These are phyloP conservation scores for Aphelocoma coerulescens DNA, from an alignment of 2,113 vertebrate species.

Conservation along the genomic window DNA sequence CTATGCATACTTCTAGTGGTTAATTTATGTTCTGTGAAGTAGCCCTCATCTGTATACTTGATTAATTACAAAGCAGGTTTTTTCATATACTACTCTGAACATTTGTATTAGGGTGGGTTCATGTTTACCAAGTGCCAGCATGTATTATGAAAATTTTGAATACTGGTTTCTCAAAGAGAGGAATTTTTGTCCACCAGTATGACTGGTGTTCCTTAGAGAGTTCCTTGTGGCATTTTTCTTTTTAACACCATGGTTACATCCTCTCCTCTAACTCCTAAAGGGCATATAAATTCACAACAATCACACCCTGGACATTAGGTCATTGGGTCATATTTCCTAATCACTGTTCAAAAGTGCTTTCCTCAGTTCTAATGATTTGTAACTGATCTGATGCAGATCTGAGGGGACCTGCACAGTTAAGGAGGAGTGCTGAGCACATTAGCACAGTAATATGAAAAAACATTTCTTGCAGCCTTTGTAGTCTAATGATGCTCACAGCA, in stretches of 20 bases:
- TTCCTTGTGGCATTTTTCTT: background rate
- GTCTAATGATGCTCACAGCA: background rate
- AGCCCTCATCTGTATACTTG: background rate
- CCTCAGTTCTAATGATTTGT: accelerated
- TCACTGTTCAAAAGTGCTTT: background rate
- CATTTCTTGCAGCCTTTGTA: background rate
- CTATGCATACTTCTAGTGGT: background rate
- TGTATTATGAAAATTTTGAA: background rate
- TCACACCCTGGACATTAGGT: background rate
- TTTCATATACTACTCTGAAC: background rate
- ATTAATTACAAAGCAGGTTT: background rate
- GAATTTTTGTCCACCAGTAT: background rate
- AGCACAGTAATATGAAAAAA: accelerated
- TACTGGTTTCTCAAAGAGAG: background rate
- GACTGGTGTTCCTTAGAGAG: background rate
- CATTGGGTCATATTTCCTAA: accelerated
- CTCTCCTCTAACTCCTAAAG: background rate
- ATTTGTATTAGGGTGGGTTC: background rate
- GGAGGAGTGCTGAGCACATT: background rate
- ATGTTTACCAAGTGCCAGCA: background rate
- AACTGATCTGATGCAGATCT: too few species aligned
- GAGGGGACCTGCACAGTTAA: accelerated
- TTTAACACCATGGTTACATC: background rate
- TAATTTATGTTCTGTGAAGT: background rate
- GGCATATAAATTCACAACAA: background rate